Evolutionary conservation across 2,888 invertebrate genomes (phyloP).

Genomic region (Lottia scabra): DNA sequence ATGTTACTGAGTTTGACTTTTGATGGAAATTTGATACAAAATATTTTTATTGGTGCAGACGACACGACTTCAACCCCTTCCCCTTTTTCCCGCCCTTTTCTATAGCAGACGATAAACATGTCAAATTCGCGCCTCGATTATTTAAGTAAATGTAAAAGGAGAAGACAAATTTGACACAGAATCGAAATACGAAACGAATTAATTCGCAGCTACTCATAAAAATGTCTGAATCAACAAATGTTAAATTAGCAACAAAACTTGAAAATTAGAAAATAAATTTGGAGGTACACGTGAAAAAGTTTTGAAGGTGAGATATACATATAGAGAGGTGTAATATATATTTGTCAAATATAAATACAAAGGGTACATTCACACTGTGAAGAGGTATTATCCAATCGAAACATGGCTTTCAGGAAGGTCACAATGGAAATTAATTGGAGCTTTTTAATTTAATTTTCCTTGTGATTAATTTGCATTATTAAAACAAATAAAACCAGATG

Average conservation of each 20-base stretch:
- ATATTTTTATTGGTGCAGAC: background rate
- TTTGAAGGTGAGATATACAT: background rate
- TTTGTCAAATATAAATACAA: background rate
- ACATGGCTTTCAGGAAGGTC: no score
- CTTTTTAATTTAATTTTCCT: no score
- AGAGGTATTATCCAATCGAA: no score
- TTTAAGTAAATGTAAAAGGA: conserved; percentile 1
- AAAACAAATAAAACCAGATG: no score
- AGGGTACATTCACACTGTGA: no score
- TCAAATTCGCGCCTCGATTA: background rate
- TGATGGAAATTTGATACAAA: background rate
- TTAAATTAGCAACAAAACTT: conserved; percentile 1
- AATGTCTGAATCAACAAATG: background rate
- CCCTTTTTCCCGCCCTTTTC: background rate
- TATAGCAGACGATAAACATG: conserved; percentile 2
- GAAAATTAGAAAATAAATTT: conserved; percentile 2
- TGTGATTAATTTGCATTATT: no score
- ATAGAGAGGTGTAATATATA: background rate
- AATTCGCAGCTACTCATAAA: background rate
- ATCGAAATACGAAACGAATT: conserved; percentile 3
- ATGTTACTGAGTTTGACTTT: background rate
- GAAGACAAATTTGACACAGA: background rate
- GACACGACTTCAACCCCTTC: background rate
- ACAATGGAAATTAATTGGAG: no score
- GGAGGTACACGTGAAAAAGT: background rate